Evolutionary conservation across 2,113 vertebrate genomes (phyloP), one percentile per base, ranked within the genome.

Genomic region (Ondatra zibethicus): DNA sequence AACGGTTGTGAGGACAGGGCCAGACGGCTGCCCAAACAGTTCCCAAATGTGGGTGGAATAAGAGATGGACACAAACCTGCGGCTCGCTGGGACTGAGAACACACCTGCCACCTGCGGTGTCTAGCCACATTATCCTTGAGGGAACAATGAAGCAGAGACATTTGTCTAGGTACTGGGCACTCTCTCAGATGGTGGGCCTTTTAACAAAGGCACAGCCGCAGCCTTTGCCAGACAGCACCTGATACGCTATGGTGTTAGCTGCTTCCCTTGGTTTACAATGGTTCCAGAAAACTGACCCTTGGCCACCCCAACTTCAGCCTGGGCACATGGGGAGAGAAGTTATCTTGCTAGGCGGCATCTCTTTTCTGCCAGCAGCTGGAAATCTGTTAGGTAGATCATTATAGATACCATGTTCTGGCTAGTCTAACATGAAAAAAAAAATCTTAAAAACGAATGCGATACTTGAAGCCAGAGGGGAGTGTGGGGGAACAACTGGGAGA

Each of bases 121-220:
- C 47, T 1, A 3, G 23, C 29, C 1, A 19, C 31, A 9, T 1
- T 0, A 0, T 5, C n/a, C 7, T 0, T 4, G 21, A 12, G 17
- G 25, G 13, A 16, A 29, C 7, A 23, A n/a, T 4, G 13, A 63
- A 33, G 39, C 70, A 36, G 66, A 93, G 29, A 50, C 21, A 16
- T 2, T 52, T 27, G 75, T n/a, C 72, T 21, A 31, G 65, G 31
- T 11, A 6, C 17, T 33, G 7, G 5, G 47, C 14, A 12, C 39
- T 11, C 42, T 31, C n/a, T 70, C 70, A 27, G 58, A n/a, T 0
- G 33, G 4, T 1, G 12, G 29, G 12, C 25, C 16, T 9, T 3
- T 58, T 47, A 47, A 78, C 16, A 25, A 3, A 25, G 36, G 11
- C 19, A 25, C 31, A 29, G 50, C 0, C 8, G 1, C 2, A 16